These are phyloP conservation scores for Noctua fimbriata DNA, from an alignment of 2,888 invertebrate genomes.

Conservation along the genomic window DNA sequence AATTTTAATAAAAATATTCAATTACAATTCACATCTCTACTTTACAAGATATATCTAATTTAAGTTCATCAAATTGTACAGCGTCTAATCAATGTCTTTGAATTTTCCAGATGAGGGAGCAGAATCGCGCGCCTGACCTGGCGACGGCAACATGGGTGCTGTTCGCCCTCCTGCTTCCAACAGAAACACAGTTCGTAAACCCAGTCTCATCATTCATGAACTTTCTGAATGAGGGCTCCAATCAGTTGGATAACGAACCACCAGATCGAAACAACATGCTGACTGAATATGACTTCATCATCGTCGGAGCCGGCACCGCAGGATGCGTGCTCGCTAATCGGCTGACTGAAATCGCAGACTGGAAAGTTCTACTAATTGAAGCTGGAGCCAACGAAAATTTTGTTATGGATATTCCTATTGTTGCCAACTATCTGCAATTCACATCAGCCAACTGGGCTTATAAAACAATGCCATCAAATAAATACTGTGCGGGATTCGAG, in stretches of 20 bases:
- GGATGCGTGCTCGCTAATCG: slow-evolving; percentile 94
- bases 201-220: slow-evolving; percentile 88
- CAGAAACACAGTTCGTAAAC: slow-evolving; percentile 77
- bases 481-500: slow-evolving; percentile 93
- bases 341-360: slow-evolving; percentile 92
- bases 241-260: slow-evolving; percentile 89
- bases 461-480: slow-evolving; percentile 93
- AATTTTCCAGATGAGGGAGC: slow-evolving; percentile 83
- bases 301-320: slow-evolving; percentile 95
- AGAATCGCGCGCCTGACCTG: slow-evolving; percentile 71
- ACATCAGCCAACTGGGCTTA: slow-evolving; percentile 95
- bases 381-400: slow-evolving; percentile 93
- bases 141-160: slow-evolving; percentile 77
- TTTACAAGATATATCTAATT: neutral
- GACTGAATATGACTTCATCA: slow-evolving; percentile 93
- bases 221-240: slow-evolving; percentile 89
- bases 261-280: slow-evolving; percentile 86
- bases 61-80: neutral
- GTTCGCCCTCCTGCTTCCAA: slow-evolving; percentile 72
- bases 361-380: slow-evolving; percentile 93
- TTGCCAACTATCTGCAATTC: slow-evolving; percentile 93
- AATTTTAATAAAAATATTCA: neutral
- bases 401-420: slow-evolving; percentile 94
- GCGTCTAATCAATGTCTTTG: slow-evolving; percentile 3
- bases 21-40: neutral